phyloP scores from a whole-genome alignment of 2,888 invertebrate genomes.

The Pterostichus madidus region DNA sequence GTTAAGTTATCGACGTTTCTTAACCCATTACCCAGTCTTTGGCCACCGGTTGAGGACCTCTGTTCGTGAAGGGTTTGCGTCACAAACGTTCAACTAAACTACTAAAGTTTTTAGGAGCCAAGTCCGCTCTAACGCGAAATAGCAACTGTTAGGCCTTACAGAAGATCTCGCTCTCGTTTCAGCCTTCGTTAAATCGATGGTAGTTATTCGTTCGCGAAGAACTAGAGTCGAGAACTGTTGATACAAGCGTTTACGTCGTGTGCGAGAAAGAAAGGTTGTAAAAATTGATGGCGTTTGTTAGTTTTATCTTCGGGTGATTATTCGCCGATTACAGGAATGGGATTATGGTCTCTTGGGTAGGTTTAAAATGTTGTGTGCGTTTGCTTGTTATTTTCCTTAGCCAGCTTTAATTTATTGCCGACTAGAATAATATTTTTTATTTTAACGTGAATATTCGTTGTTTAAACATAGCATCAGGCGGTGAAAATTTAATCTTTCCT shows the following conservation, averaged over 20 bases:
- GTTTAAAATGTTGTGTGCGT: neutral
- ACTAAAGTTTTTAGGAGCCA: conserved; percentile 42
- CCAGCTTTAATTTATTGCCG: neutral
- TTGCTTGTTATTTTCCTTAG: neutral
- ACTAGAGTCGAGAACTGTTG: conserved; percentile 27
- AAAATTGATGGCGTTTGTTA: conserved; percentile 38
- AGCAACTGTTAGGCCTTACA: neutral
- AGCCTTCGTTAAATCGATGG: neutral
- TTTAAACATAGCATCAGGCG: too few relatives aligned
- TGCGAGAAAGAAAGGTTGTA: neutral
- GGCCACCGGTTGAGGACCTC: conserved; percentile 18
- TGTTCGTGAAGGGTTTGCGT: conserved; percentile 33
- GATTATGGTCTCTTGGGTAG: conserved; percentile 1
- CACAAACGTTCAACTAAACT: conserved; percentile 34
- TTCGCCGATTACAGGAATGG: conserved; percentile 21
- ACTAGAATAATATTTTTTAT: neutral
- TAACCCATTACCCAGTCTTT: neutral
- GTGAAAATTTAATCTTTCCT: too few relatives aligned
- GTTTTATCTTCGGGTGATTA: conserved; percentile 39
- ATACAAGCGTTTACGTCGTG: conserved; percentile 7
- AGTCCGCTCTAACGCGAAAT: neutral
- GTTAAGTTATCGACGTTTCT: conserved; percentile 35
- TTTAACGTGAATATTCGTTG: neutral
- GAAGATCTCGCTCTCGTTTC: conserved; percentile 3
- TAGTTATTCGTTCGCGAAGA: conserved; percentile 2